Evolutionary conservation across 2,888 invertebrate genomes (phyloP).

Genomic region (Hydroisotoma schaefferi): DNA sequence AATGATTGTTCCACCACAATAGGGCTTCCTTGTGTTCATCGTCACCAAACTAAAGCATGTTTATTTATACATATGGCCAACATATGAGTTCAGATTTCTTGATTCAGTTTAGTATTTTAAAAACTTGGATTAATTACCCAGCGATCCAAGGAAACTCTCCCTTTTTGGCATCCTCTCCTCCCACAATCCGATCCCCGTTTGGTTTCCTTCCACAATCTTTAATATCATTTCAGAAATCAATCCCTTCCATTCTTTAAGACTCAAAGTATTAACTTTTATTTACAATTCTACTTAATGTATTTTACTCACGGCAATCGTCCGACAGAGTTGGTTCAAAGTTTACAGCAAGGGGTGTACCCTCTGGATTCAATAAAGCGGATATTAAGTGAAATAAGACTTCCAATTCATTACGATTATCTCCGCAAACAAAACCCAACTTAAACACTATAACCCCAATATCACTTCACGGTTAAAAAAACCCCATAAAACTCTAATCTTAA

Average conservation of each 20-base stretch:
- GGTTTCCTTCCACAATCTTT: conserved; percentile 39
- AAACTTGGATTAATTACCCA: conserved; percentile 6
- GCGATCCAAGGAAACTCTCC: conserved; percentile 43
- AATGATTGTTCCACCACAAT: conserved; percentile 39
- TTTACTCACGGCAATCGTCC: conserved; percentile 32
- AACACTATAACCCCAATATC: too few relatives aligned
- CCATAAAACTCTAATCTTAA: too few relatives aligned
- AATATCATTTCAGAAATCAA: conserved; percentile 7
- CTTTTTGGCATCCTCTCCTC: conserved; percentile 35
- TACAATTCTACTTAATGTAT: too few relatives aligned
- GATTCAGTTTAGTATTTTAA: neutral
- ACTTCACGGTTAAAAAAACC: too few relatives aligned
- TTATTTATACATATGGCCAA: neutral
- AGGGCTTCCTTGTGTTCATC: conserved; percentile 38
- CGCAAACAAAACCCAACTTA: too few relatives aligned
- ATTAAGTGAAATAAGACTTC: too few relatives aligned
- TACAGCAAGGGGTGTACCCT: conserved; percentile 12
- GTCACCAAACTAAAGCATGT: conserved; percentile 28
- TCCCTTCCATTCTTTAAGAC: too few relatives aligned
- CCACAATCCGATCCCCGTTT: conserved; percentile 35
- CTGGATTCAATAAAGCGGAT: too few relatives aligned
- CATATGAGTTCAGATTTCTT: neutral
- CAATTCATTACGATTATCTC: too few relatives aligned
- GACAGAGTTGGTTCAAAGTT: conserved; percentile 16
- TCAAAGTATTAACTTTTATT: too few relatives aligned